These are phyloP conservation scores for Bergia sp. DNA, from an alignment of 92 coral and sea anemone genomes.

Conservation along the genomic window DNA sequence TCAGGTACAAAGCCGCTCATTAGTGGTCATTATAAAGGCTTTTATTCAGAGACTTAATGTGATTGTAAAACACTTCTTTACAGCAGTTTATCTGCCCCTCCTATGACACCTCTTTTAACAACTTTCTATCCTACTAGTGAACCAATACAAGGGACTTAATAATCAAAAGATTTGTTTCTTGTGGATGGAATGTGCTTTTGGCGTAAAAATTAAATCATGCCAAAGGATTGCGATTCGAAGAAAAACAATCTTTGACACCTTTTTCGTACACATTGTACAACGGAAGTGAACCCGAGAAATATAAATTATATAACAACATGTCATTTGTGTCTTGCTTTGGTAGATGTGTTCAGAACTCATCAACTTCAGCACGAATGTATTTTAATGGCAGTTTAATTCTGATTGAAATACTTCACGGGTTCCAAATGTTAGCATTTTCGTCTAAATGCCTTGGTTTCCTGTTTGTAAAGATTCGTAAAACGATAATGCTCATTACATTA, in stretches of 20 bases:
- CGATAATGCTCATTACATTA: constrained; percentile 71
- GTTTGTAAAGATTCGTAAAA: constrained; percentile 73
- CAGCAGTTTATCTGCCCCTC: constrained; percentile 96
- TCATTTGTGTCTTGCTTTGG: constrained; percentile 68
- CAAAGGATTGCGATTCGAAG: constrained; percentile 21
- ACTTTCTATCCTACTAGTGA: constrained; percentile 35
- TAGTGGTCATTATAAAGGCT: constrained; percentile 87
- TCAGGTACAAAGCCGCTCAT: constrained; percentile 90
- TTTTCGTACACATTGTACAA: constrained; percentile 52
- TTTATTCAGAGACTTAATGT: constrained; percentile 97
- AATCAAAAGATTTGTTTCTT: constrained; percentile 29
- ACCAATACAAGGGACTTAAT: constrained; percentile 8
- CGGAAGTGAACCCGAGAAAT: constrained; percentile 81
- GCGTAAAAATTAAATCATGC: constrained; percentile 10
- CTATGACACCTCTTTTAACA: constrained; percentile 74
- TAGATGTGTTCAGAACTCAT: constrained; percentile 65
- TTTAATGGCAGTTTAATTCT: constrained; percentile 83
- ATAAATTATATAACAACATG: constrained; percentile 68
- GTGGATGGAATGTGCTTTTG: constrained; percentile 21
- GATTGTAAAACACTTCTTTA: constrained; percentile 97
- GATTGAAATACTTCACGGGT: constrained; percentile 65
- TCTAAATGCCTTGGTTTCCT: constrained; percentile 86
- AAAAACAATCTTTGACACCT: constrained; percentile 52
- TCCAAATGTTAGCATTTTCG: constrained; percentile 78
- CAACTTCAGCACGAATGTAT: constrained; percentile 58